A percentile compares a stretch with the other conserved stretches of the same genome.
phyloP scores from a whole-genome alignment of 2,113 vertebrate species.

The Mesoclemmys tuberculata region DNA sequence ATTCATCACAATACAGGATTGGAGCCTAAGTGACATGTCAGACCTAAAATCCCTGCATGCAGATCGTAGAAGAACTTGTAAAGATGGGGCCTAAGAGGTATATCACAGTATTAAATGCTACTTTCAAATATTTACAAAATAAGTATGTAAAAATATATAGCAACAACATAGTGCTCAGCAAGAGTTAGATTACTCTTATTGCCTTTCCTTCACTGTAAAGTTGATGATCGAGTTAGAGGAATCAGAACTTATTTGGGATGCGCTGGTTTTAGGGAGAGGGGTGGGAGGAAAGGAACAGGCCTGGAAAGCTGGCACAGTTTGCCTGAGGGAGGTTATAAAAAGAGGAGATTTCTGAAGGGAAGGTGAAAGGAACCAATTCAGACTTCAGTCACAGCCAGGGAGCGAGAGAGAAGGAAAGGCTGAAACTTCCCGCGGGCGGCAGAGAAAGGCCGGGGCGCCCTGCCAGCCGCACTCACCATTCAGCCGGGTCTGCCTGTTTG shows the following conservation, averaged over 20 bases:
- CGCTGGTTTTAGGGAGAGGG: neutral
- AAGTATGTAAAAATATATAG: neutral
- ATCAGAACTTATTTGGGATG: neutral
- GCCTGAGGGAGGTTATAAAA: neutral
- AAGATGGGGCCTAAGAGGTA: too few species aligned
- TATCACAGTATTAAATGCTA: neutral
- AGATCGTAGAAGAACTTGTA: accelerated
- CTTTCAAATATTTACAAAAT: neutral
- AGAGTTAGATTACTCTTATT: neutral
- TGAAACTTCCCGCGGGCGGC: neutral
- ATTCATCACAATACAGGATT: accelerated
- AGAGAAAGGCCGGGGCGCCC: constrained; percentile 36
- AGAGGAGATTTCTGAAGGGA: neutral
- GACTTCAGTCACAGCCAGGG: too few species aligned
- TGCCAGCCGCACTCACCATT: constrained; percentile 90
- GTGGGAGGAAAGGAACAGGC: neutral
- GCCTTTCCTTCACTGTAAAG: neutral
- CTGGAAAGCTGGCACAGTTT: neutral
- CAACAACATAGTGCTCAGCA: neutral
- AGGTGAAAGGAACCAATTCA: neutral
- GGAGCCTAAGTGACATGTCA: accelerated
- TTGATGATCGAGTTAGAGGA: neutral
- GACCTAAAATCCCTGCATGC: accelerated
- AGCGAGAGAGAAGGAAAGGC: neutral
- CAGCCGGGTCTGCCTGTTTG: constrained; percentile 97